Evolutionary conservation across 2,797 vertebrate species (phyloP).

Genomic region (Periparus ater): DNA sequence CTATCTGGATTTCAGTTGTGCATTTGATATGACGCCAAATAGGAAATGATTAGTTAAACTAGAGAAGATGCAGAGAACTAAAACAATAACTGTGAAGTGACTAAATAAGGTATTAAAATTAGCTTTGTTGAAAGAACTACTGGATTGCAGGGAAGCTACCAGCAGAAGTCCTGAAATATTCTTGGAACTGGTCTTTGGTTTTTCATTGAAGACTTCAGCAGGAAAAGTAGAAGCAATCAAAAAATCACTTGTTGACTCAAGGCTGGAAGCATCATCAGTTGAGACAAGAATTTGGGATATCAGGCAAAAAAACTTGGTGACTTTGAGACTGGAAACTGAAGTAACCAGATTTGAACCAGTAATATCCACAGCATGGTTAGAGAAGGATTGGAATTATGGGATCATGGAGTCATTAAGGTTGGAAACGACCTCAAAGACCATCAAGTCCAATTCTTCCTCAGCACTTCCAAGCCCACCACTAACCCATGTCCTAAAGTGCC

Average conservation of each 20-base stretch:
- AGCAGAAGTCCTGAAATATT: neutral
- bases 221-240: neutral
- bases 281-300: neutral
- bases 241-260: neutral
- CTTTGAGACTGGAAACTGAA: neutral
- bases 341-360: neutral
- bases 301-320: neutral
- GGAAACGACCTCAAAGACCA: neutral
- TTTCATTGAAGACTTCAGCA: neutral
- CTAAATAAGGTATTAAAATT: constrained; percentile 42
- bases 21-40: neutral
- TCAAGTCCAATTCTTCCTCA: neutral
- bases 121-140: constrained; percentile 10
- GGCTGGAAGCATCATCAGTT: neutral
- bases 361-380: neutral
- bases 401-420: neutral
- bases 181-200: neutral
- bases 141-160: neutral
- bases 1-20: neutral
- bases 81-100: constrained; percentile 6
- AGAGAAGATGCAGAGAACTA: neutral
- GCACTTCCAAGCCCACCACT: neutral
- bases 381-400: neutral
- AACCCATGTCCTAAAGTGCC: neutral
- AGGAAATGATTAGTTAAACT: constrained; percentile 16